Evolutionary conservation across 2,797 vertebrate species (phyloP).

Genomic region (Pygocentrus nattereri): DNA sequence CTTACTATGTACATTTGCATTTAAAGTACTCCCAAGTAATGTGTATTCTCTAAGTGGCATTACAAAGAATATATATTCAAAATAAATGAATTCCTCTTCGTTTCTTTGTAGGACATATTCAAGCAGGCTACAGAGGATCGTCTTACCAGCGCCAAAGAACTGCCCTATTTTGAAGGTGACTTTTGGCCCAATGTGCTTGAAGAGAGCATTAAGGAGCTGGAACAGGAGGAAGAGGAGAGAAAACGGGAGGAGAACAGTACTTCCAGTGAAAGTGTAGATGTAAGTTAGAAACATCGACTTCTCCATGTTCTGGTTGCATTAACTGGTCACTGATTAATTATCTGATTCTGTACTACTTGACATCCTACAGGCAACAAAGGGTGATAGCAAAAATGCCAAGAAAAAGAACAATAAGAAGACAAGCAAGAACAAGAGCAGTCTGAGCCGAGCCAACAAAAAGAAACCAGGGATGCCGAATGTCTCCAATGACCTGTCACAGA

Average conservation of each 20-base stretch:
- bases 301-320: not conserved
- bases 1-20: not conserved
- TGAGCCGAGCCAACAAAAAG: conserved; percentile 97
- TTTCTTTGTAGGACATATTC: conserved; percentile 88
- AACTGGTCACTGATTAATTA: not conserved
- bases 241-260: conserved; percentile 97
- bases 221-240: conserved; percentile 96
- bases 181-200: conserved; percentile 99
- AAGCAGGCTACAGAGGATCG: conserved; percentile 98
- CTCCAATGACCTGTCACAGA: conserved; percentile 97
- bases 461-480: conserved; percentile 98
- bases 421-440: conserved; percentile 87
- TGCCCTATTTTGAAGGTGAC: conserved; percentile 98
- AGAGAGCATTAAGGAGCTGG: conserved; percentile 98
- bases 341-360: not conserved
- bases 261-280: conserved; percentile 91
- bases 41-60: too few relatives aligned
- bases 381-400: conserved; percentile 88
- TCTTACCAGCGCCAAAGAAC: conserved; percentile 96
- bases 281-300: conserved; percentile 62
- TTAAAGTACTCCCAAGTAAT: too few relatives aligned
- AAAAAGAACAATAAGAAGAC: conserved; percentile 87
- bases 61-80: too few relatives aligned
- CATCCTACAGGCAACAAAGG: conserved; percentile 87
- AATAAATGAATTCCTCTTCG: not conserved